These are phyloP conservation scores for Dyspetes luteomarginatus DNA, from an alignment of 2,888 invertebrate species.

Conservation along the genomic window DNA sequence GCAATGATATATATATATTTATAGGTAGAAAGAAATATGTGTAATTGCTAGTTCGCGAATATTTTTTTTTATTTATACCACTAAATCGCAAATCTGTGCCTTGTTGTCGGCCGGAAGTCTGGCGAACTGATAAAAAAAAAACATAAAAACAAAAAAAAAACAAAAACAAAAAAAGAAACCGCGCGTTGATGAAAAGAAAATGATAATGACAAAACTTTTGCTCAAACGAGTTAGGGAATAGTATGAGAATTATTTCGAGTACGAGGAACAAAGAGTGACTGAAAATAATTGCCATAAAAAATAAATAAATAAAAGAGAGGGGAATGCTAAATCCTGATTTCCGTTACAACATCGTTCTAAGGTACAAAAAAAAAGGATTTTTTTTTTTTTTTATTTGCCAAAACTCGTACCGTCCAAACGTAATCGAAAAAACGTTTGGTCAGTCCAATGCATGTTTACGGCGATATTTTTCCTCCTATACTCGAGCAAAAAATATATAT, in stretches of 20 bases:
- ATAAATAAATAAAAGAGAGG: not conserved
- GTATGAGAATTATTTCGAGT: not conserved
- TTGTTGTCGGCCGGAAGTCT: too few relatives aligned
- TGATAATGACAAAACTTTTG: constrained; percentile 49
- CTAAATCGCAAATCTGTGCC: constrained; percentile 36
- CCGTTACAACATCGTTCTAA: too few relatives aligned
- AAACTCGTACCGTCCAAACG: too few relatives aligned
- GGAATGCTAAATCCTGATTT: constrained; percentile 28
- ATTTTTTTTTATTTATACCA: constrained; percentile 34
- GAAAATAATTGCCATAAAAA: constrained; percentile 26
- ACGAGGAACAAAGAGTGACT: constrained; percentile 2
- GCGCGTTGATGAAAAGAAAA: not conserved
- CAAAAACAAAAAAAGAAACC: not conserved
- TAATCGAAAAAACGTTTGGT: too few relatives aligned
- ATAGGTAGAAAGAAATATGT: constrained; percentile 11
- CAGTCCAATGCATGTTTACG: too few relatives aligned
- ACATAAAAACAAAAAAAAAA: not conserved
- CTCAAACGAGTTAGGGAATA: constrained; percentile 20
- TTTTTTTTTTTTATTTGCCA: too few relatives aligned
- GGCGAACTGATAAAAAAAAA: not conserved
- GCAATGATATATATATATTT: constrained; percentile 18
- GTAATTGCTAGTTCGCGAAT: constrained; percentile 21
- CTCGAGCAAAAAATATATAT: not conserved
- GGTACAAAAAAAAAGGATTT: not conserved
- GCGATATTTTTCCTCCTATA: not conserved